These are phyloP conservation scores for Heterodera carotae DNA, from an alignment of 1,140 invertebrate species.

Conservation along the genomic window DNA sequence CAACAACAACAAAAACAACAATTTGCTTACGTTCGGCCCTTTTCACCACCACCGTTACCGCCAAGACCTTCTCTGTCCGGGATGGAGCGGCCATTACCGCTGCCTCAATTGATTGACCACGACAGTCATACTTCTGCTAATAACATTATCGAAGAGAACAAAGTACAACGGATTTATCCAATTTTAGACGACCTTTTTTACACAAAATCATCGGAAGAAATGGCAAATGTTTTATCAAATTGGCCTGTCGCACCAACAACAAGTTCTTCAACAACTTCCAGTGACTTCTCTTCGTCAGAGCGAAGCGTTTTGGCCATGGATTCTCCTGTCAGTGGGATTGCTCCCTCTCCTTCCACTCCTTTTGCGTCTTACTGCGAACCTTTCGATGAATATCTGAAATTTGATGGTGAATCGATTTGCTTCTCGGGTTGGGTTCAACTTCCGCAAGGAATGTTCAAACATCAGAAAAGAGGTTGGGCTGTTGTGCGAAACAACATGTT, in stretches of 20 bases:
- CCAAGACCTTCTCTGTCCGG: slow-evolving; percentile 10
- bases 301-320: background rate
- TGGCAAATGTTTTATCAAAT: background rate
- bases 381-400: slow-evolving; percentile 25
- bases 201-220: background rate
- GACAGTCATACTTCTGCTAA: background rate
- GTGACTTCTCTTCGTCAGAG: slow-evolving; percentile 9
- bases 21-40: background rate
- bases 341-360: background rate
- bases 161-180: slow-evolving; percentile 17
- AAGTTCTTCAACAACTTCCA: background rate
- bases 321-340: background rate
- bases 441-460: slow-evolving; percentile 42
- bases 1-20: slow-evolving; percentile 12
- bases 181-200: slow-evolving; percentile 22
- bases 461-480: slow-evolving; percentile 28
- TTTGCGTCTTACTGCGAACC: slow-evolving; percentile 17
- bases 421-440: slow-evolving; percentile 53
- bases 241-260: background rate
- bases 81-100: slow-evolving; percentile 9
- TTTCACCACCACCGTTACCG: slow-evolving; percentile 26
- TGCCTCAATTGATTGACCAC: slow-evolving; percentile 1
- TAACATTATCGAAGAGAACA: background rate
- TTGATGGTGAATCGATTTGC: slow-evolving; percentile 45
- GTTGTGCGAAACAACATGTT: slow-evolving; percentile 44